Conservation (phyloP, 1,140 invertebrate genomes). For the Halotydeus destructor region DNA sequence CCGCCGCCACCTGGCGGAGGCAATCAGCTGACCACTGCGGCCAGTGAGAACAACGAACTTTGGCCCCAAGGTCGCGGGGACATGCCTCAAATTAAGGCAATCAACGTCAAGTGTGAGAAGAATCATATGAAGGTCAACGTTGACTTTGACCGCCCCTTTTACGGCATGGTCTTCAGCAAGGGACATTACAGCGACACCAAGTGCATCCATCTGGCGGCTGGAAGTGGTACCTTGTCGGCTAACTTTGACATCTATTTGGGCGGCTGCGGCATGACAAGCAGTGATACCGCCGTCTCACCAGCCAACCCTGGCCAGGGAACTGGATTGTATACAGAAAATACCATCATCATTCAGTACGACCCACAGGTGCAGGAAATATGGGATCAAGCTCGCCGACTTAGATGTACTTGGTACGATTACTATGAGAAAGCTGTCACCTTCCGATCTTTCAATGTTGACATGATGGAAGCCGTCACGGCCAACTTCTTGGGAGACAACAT, state of each 20-base stretch:
- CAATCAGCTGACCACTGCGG: neutral
- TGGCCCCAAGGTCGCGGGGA: constrained; percentile 16
- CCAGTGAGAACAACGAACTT: constrained; percentile 8
- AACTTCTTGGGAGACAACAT: constrained; percentile 85
- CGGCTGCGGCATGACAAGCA: constrained; percentile 19
- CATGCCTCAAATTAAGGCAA: constrained; percentile 27
- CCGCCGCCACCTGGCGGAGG: neutral
- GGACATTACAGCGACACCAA: constrained; percentile 62
- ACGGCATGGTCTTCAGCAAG: constrained; percentile 87
- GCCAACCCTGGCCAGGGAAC: constrained; percentile 1
- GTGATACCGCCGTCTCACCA: constrained; percentile 5
- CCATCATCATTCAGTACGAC: constrained; percentile 83
- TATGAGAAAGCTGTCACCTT: constrained; percentile 86
- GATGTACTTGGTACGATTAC: constrained; percentile 85
- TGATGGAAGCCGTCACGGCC: constrained; percentile 74
- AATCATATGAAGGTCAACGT: constrained; percentile 84
- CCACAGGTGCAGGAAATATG: constrained; percentile 73
- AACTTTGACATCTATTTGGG: constrained; percentile 80
- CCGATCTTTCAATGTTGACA: constrained; percentile 69
- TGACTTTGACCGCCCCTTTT: constrained; percentile 80
- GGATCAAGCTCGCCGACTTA: constrained; percentile 50
- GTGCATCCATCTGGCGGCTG: constrained; percentile 62
- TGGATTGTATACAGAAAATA: constrained; percentile 74
- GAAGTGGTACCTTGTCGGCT: constrained; percentile 62
- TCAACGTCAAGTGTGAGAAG: constrained; percentile 86